These are phyloP conservation scores for Lepisosteus osseus DNA, from an alignment of 2,113 vertebrate species.

Conservation along the genomic window DNA sequence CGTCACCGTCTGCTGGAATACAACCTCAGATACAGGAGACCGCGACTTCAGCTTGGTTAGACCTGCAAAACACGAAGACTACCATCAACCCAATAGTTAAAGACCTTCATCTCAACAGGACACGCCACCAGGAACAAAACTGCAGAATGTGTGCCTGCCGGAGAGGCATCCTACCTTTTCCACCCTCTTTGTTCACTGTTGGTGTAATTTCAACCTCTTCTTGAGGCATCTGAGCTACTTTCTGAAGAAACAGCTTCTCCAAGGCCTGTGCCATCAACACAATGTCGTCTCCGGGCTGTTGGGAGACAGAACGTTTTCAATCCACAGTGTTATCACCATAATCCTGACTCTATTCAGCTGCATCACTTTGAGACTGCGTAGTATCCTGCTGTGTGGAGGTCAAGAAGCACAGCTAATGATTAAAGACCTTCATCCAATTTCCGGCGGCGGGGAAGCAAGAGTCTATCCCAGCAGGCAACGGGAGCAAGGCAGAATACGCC, in stretches of 20 bases:
- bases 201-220: slow-evolving; percentile 66
- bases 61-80: slow-evolving; percentile 31
- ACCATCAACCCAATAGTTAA: not conserved
- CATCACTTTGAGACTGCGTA: no score
- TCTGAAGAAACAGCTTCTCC: slow-evolving; percentile 83
- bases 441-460: no score
- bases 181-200: slow-evolving; percentile 56
- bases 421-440: no score
- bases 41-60: slow-evolving; percentile 43
- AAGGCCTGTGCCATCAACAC: slow-evolving; percentile 88
- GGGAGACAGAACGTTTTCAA: slow-evolving; percentile 26
- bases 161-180: slow-evolving; percentile 54
- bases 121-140: no score
- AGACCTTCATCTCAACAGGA: no score
- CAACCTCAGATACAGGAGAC: slow-evolving; percentile 53
- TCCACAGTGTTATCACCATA: not conserved
- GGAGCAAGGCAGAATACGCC: no score
- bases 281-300: slow-evolving; percentile 84
- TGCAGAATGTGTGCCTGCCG: slow-evolving; percentile 36
- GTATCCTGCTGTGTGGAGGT: no score
- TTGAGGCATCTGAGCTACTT: slow-evolving; percentile 80
- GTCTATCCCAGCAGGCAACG: no score
- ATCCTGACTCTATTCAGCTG: no score
- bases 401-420: no score
- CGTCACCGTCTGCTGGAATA: slow-evolving; percentile 60